Base-by-base conservation (phyloP, 1,140 invertebrate species). In the Lamellibrachia luymesi region DNA sequence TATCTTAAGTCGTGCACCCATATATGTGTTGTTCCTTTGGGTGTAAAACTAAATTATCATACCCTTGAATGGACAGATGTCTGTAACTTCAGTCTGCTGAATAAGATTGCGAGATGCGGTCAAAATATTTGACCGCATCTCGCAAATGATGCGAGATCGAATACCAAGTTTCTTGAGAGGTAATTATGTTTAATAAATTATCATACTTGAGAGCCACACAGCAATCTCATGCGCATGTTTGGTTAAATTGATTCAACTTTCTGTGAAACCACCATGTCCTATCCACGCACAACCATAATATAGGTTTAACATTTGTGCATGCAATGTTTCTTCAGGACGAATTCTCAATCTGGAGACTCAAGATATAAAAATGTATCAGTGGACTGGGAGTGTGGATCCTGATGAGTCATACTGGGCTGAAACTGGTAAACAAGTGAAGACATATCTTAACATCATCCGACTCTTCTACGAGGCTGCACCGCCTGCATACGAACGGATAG, bases 281-380 rank as follows among this genome's bases (percentile, higher is more conserved):
- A 17, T 22, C 25, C 8, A 17, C 13, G 38, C 38, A 38, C 64
- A 80, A 17, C 25, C 8, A 22, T 6, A 17, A 2, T 8, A 22
- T 80, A 17, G 2, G 2, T 17, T 80, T 22, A 80, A 80, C 25
- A 80, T 80, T 6, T 80, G 13, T 80, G 25, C 64, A 80, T 80
- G 2, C 17, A 91, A 91, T 91, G 22, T n/a, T 22, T 91, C 22
- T 91, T 56, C 27, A 92, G 92, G 92, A 49, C 10, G 92, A 50
- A 50, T 92, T 38, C 92, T 92, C 27, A 92, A 92, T 56, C 6
- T 92, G 27, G 92, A 92, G 25, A 92, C 92, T 50, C 92, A 92
- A 6, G 92, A 92, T 52, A 92, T 92, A 8, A 92, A 50, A 50
- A 10, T 92, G 27, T 38, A 64, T 13, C 10, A n/a, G n/a, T 92